These are phyloP conservation scores for Tachycineta bicolor DNA, from an alignment of 2,113 vertebrate species.

Conservation along the genomic window DNA sequence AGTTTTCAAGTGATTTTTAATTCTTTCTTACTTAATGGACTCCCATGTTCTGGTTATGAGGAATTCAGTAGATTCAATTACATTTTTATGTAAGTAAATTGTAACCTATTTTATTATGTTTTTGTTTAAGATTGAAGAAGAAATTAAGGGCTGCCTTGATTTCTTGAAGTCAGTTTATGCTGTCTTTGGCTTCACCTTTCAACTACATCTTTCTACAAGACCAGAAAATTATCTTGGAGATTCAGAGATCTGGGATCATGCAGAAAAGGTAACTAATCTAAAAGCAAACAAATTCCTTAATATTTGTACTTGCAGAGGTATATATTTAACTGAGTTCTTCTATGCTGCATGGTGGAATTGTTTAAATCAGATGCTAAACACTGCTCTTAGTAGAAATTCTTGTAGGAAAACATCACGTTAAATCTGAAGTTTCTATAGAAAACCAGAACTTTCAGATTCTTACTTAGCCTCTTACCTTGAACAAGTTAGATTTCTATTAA, in stretches of 20 bases:
- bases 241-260: constrained; percentile 84
- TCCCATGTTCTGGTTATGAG: background rate
- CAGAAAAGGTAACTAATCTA: constrained; percentile 84
- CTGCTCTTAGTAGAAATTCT: background rate
- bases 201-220: constrained; percentile 91
- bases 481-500: background rate
- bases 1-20: background rate
- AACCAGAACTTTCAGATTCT: background rate
- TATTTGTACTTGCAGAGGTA: background rate
- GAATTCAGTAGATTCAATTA: background rate
- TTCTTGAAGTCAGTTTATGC: constrained; percentile 89
- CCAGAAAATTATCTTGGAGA: constrained; percentile 91
- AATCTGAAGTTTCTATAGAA: background rate
- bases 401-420: background rate
- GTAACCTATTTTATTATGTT: background rate
- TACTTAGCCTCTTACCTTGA: background rate
- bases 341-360: background rate
- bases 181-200: constrained; percentile 92
- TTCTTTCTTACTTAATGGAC: background rate
- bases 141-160: constrained; percentile 90
- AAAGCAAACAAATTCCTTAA: background rate
- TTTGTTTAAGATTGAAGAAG: constrained; percentile 85
- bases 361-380: background rate
- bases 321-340: background rate
- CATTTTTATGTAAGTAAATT: background rate